These are phyloP conservation scores for Anoncus sp. DNA, from an alignment of 2,888 invertebrate genomes.

Conservation along the genomic window DNA sequence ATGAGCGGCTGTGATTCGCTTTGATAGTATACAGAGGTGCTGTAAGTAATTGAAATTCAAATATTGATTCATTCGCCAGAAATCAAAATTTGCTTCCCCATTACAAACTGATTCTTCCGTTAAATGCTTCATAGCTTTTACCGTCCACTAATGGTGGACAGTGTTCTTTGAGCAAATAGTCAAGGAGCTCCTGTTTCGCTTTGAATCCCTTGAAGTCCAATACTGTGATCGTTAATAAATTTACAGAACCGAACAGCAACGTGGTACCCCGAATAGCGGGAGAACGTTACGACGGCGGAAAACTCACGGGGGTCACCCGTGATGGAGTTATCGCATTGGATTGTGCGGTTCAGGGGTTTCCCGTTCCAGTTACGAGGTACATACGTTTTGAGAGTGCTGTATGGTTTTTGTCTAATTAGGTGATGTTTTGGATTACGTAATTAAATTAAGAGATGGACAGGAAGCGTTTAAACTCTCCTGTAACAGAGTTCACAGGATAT, in stretches of 20 bases:
- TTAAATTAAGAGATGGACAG: not conserved
- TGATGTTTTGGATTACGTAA: not conserved
- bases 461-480: not conserved
- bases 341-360: conserved; percentile 88
- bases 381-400: conserved; percentile 64
- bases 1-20: not conserved
- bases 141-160: not conserved
- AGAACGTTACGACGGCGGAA: conserved; percentile 87
- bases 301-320: conserved; percentile 85
- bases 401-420: conserved; percentile 9
- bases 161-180: not conserved
- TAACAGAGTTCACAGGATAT: conserved; percentile 5
- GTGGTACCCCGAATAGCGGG: conserved; percentile 86
- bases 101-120: not conserved
- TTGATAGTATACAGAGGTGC: not conserved
- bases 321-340: conserved; percentile 86
- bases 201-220: not conserved
- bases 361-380: conserved; percentile 88
- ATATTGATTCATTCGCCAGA: not conserved
- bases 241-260: conserved; percentile 87
- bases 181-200: not conserved
- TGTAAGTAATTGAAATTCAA: too few species aligned
- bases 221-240: conserved; percentile 36
- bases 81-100: not conserved
- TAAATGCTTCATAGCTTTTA: not conserved